Base-by-base conservation (phyloP, 1,140 invertebrate genomes). In the Drosophila suzukii region DNA sequence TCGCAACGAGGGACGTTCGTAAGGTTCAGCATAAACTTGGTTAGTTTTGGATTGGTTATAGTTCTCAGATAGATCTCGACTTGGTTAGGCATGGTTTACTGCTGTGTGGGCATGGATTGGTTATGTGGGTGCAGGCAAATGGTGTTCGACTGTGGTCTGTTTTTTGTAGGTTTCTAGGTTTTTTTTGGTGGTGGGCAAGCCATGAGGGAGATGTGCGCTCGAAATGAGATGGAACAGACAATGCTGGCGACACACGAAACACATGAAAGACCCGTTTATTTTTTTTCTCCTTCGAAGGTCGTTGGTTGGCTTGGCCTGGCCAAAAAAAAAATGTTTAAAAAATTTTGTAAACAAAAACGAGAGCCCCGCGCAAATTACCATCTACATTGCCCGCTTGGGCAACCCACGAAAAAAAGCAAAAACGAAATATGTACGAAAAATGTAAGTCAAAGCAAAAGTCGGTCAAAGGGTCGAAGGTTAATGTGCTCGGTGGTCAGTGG, bases 221-320 rank as follows among this genome's bases (percentile, higher is more conserved):
- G 55, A 59, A 57, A 84, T 84, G 81, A 85, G 56, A 88, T 75
- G 78, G 62, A 75, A 85, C 68, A 73, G 60, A 84, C 73, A 75
- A 86, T 85, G 77, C 68, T 71, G 65, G 78, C 78, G 75, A 85
- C 74, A 76, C 62, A 68, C 67, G 47, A 63, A 68, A 60, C 59
- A 81, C 32, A 65, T 58, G 70, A 76, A 43, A 75, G 50, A 60
- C 53, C 53, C 60, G 36, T 34, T 34, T 11, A 24, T 10, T 2
- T 15, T 2, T 15, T 61, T 27, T 20, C 63, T 56, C 41, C 62
- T n/a, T 41, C 66, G 43, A 68, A 66, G 65, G 65, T 66, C 61
- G 32, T 66, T 49, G 17, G 60, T 17, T 55, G 32, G 32, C 32
- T 34, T 34, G 32, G 32, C 32, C 32, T 55, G 60, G 51, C 51